phyloP scores from a whole-genome alignment of 1,140 invertebrate species.

The Pemphigus obesinymphae region DNA sequence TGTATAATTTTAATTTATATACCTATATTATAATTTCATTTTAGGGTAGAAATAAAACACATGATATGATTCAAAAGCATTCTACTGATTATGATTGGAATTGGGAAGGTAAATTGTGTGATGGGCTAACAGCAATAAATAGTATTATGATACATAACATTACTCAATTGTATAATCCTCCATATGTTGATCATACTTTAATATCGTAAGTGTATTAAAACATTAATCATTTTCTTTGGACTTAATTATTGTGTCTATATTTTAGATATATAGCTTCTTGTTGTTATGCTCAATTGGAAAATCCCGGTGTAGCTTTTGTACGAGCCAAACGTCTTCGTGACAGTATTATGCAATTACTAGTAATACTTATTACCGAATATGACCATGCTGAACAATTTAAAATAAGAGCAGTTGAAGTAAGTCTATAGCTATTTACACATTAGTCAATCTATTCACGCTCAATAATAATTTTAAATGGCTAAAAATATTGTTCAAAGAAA shows the following conservation, averaged over 20 bases:
- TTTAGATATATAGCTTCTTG: conserved; percentile 77
- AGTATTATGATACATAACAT: conserved; percentile 64
- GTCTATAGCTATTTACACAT: background rate
- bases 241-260: background rate
- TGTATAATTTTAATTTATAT: background rate
- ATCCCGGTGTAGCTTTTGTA: conserved; percentile 44
- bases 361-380: conserved; percentile 73
- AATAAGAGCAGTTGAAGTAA: conserved; percentile 63
- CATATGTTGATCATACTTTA: conserved; percentile 76
- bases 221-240: background rate
- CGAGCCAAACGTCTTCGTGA: conserved; percentile 64
- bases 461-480: no score
- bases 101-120: conserved; percentile 58
- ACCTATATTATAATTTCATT: no score
- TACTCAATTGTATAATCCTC: conserved; percentile 72
- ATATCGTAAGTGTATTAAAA: conserved; percentile 50
- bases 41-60: conserved; percentile 45
- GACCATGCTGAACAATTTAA: conserved; percentile 68
- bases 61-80: conserved; percentile 47
- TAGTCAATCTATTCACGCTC: no score
- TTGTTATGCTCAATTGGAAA: conserved; percentile 47
- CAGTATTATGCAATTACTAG: conserved; percentile 71
- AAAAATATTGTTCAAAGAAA: background rate
- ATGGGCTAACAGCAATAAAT: conserved; percentile 62
- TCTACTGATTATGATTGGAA: conserved; percentile 53